Evolutionary conservation across 2,888 invertebrate genomes (phyloP).

Genomic region (Drosophila niveifrons): DNA sequence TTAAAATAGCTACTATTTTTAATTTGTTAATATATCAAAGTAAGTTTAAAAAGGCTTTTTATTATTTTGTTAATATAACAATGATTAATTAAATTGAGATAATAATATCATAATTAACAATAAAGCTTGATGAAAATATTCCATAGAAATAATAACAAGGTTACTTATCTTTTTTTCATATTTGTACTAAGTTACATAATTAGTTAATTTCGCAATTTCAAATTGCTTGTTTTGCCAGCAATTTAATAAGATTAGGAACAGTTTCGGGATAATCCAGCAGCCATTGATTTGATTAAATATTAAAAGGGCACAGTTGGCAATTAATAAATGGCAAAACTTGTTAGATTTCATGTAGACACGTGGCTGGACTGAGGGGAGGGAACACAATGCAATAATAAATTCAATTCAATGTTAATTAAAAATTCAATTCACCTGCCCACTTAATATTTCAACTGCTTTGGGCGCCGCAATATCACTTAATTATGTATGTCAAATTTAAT

Average conservation of each 20-base stretch:
- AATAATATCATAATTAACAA: too few species aligned
- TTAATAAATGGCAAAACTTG: slow-evolving; percentile 16
- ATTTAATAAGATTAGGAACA: neutral
- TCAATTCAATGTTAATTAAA: slow-evolving; percentile 61
- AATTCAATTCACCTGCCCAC: slow-evolving; percentile 60
- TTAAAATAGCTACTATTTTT: too few species aligned
- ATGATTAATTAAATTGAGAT: neutral
- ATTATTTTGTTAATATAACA: neutral
- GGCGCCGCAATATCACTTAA: slow-evolving; percentile 56
- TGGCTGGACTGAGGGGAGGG: neutral
- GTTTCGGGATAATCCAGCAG: neutral
- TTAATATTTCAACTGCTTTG: slow-evolving; percentile 57
- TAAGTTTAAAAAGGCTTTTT: too few species aligned
- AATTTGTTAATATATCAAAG: too few species aligned
- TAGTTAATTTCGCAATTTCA: neutral
- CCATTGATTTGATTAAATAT: slow-evolving; percentile 9
- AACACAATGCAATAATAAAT: slow-evolving; percentile 32
- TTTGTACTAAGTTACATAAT: neutral
- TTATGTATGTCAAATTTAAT: slow-evolving; percentile 79
- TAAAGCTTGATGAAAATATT: neutral
- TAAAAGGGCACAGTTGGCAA: slow-evolving; percentile 11
- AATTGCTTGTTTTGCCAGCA: neutral
- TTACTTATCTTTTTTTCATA: neutral
- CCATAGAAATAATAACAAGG: neutral
- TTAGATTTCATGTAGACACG: slow-evolving; percentile 11